Evolutionary conservation across 1,140 invertebrate genomes (phyloP).

Genomic region (Lerema accius): DNA sequence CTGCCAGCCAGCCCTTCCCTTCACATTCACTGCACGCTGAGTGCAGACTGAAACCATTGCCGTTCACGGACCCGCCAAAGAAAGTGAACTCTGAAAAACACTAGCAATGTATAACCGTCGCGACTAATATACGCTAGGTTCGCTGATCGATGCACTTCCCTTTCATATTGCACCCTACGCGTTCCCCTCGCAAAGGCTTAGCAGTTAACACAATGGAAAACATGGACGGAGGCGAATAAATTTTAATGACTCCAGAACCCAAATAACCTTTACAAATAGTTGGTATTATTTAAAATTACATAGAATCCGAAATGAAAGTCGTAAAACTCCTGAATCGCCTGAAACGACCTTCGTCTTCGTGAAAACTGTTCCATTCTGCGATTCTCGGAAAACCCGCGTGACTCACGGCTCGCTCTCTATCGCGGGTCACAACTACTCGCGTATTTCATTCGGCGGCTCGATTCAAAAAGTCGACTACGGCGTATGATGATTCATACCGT

Average conservation of each 20-base stretch:
- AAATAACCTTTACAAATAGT: constrained; percentile 24
- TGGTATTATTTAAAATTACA: constrained; percentile 31
- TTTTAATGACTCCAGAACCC: constrained; percentile 33
- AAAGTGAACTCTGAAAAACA: constrained; percentile 44
- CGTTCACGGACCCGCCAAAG: constrained; percentile 14
- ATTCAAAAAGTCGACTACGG: constrained; percentile 79
- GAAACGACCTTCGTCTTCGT: constrained; percentile 63
- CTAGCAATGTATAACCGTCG: constrained; percentile 25
- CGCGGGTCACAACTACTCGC: constrained; percentile 71
- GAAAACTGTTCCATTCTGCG: too few relatives aligned
- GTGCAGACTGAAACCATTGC: constrained; percentile 43
- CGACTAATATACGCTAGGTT: constrained; percentile 9
- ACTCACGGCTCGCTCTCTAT: constrained; percentile 71
- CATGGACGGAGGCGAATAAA: constrained; percentile 31
- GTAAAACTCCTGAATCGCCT: constrained; percentile 35
- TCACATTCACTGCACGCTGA: constrained; percentile 52
- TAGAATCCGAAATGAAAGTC: constrained; percentile 41
- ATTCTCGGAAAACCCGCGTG: constrained; percentile 80
- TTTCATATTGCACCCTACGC: constrained; percentile 42
- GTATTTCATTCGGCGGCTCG: constrained; percentile 75
- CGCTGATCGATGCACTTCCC: constrained; percentile 43
- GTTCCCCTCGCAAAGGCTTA: constrained; percentile 32
- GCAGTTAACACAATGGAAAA: constrained; percentile 21
- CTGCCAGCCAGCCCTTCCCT: constrained; percentile 58
- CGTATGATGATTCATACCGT: constrained; percentile 74